Conservation (phyloP, 2,113 vertebrate genomes). For the Sylvia atricapilla region DNA sequence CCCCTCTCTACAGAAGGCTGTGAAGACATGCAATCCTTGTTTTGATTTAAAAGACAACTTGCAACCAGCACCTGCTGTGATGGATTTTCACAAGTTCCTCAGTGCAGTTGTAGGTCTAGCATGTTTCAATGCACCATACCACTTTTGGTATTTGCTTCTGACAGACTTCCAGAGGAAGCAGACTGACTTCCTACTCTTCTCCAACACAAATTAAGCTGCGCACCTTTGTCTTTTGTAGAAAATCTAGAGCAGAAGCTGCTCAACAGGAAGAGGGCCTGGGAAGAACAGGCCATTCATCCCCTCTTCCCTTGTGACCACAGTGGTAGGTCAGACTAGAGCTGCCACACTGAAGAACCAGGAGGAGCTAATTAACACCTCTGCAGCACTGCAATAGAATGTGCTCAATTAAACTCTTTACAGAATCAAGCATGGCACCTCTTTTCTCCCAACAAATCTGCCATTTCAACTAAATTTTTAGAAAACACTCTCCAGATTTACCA, state of each 20-base stretch:
- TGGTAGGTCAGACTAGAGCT: neutral
- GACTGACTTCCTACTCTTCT: neutral
- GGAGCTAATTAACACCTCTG: neutral
- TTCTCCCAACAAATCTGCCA: neutral
- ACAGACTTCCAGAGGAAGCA: neutral
- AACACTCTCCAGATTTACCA: neutral
- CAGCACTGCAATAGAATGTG: neutral
- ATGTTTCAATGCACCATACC: neutral
- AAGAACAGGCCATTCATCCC: neutral
- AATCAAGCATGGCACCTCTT: neutral
- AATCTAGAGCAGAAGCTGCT: neutral
- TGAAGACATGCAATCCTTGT: neutral
- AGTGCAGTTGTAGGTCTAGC: neutral
- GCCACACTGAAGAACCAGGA: neutral
- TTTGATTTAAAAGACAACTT: conserved; percentile 13
- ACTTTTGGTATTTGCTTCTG: neutral
- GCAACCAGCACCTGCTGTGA: neutral
- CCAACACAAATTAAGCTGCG: neutral
- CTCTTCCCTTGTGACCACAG: neutral
- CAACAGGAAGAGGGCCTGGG: neutral
- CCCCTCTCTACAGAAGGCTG: neutral
- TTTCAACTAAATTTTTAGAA: neutral
- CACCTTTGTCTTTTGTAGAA: neutral
- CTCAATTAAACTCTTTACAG: neutral
- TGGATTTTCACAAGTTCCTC: neutral